phyloP scores from a whole-genome alignment of 2,888 invertebrate species.

The Epirrhoe alternata region DNA sequence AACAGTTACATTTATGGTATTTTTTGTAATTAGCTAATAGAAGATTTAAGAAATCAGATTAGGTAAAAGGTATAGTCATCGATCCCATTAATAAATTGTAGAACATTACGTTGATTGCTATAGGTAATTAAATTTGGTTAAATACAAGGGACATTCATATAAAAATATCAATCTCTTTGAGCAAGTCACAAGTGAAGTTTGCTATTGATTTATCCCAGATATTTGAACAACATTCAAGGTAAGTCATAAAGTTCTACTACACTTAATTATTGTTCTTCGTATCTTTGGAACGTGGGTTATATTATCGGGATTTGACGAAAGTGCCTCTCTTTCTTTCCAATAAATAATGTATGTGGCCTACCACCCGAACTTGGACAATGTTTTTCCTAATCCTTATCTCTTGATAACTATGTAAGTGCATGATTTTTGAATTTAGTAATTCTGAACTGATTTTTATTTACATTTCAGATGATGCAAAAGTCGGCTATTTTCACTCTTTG shows the following conservation, averaged over 20 bases:
- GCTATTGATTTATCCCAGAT: neutral
- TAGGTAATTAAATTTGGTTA: conserved; percentile 6
- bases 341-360: no score
- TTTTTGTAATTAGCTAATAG: neutral
- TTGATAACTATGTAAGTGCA: no score
- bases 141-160: conserved; percentile 12
- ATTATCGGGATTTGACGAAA: no score
- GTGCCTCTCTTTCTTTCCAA: no score
- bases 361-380: no score
- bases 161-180: conserved; percentile 21
- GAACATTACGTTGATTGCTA: conserved; percentile 16
- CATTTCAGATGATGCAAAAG: conserved; percentile 23
- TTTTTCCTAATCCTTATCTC: no score
- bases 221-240: conserved; percentile 16
- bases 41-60: conserved; percentile 1
- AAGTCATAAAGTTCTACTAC: neutral
- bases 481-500: conserved; percentile 14
- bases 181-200: conserved; percentile 18
- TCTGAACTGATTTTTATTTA: neutral
- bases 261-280: neutral
- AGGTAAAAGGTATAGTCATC: neutral
- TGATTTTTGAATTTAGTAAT: neutral
- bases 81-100: conserved; percentile 22
- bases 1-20: neutral
- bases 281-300: neutral